Evolutionary conservation across 1,140 invertebrate genomes (phyloP).

Genomic region (Apis laboriosa): DNA sequence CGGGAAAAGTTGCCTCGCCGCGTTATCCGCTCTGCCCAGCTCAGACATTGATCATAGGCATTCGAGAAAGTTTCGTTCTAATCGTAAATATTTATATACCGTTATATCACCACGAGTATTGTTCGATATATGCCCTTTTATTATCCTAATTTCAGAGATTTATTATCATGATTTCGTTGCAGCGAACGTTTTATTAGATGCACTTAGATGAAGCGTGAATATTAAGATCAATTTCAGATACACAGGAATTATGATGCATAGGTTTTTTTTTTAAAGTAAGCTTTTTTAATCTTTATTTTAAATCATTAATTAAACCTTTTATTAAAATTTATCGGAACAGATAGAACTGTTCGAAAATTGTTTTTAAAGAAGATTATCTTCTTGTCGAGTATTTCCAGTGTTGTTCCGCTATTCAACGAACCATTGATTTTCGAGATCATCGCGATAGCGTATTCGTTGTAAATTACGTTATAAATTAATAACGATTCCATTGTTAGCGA

Average conservation of each 20-base stretch:
- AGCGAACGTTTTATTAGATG: neutral
- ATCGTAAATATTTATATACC: slow-evolving; percentile 27
- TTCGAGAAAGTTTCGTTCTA: slow-evolving; percentile 32
- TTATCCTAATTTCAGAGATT: neutral
- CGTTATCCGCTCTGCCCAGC: slow-evolving; percentile 4
- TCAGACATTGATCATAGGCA: slow-evolving; percentile 8
- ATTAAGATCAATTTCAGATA: slow-evolving; percentile 7
- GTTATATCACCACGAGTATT: slow-evolving; percentile 17
- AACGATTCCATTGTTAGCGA: slow-evolving; percentile 23
- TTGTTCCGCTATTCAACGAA: slow-evolving; percentile 19
- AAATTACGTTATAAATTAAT: slow-evolving; percentile 21
- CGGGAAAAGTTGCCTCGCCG: slow-evolving; percentile 56
- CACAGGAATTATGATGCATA: neutral
- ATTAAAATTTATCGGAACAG: neutral
- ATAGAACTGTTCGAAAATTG: neutral
- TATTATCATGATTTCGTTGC: neutral
- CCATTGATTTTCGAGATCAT: slow-evolving; percentile 5
- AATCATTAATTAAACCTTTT: neutral
- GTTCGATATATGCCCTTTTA: neutral
- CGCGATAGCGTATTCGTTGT: slow-evolving; percentile 12
- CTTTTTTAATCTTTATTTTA: neutral
- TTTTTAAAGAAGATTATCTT: neutral
- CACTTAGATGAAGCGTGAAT: neutral
- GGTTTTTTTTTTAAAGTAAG: neutral
- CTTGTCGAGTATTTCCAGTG: neutral